These are phyloP conservation scores for Oxygymnocypris stewartii DNA, from an alignment of 2,113 vertebrate genomes.

Conservation along the genomic window DNA sequence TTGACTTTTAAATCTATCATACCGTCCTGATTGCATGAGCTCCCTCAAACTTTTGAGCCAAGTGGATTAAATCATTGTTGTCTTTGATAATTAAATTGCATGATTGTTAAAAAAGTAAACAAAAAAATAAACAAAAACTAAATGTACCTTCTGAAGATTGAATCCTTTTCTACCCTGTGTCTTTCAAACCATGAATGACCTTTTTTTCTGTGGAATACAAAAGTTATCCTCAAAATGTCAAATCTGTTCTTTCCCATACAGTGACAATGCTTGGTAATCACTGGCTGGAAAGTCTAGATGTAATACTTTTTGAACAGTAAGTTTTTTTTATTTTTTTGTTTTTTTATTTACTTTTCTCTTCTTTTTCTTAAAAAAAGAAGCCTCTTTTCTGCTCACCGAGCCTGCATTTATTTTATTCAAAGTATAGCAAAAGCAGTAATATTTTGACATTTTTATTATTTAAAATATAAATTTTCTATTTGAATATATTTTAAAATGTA, in stretches of 20 bases:
- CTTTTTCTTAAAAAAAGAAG: no score
- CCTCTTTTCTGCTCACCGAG: no score
- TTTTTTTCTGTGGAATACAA: background rate
- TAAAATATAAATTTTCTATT: no score
- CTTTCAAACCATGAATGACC: background rate
- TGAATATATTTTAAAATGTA: no score
- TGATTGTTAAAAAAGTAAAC: background rate
- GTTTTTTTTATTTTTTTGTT: no score
- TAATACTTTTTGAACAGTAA: background rate
- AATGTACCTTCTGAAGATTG: background rate
- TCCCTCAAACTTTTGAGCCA: background rate
- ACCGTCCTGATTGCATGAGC: background rate
- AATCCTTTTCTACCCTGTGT: background rate
- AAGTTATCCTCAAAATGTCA: slow-evolving; percentile 16
- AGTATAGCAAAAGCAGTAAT: no score
- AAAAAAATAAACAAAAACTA: background rate
- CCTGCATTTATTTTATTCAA: no score
- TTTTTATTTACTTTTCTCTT: no score
- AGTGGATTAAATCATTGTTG: background rate
- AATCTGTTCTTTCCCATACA: background rate
- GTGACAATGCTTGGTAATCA: background rate
- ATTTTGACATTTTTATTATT: no score
- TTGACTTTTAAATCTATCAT: background rate
- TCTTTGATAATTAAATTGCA: background rate
- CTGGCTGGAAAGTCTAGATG: background rate